phyloP scores from a whole-genome alignment of 2,797 vertebrate genomes.

The Falco columbarius region DNA sequence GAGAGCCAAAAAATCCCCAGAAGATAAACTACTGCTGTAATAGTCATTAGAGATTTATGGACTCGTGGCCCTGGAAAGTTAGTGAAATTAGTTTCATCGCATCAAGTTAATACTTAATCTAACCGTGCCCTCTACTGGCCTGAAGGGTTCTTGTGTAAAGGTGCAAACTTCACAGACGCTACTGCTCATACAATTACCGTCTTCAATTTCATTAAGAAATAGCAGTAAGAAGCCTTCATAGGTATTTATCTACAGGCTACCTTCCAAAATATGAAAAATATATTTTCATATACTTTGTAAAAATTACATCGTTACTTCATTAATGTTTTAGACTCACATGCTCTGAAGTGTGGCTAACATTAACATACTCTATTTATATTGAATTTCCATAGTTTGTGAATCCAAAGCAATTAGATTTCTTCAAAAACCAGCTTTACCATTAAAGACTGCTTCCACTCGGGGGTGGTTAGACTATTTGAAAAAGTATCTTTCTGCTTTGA shows the following conservation, averaged over 20 bases:
- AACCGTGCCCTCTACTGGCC: constrained; percentile 66
- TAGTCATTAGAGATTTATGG: neutral
- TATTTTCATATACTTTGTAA: neutral
- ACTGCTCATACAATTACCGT: neutral
- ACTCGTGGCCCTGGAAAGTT: neutral
- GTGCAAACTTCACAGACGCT: neutral
- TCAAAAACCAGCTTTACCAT: neutral
- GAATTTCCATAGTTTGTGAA: neutral
- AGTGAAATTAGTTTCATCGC: neutral
- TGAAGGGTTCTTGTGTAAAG: neutral
- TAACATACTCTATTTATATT: neutral
- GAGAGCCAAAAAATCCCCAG: neutral
- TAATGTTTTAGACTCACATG: accelerated
- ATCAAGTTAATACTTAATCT: neutral
- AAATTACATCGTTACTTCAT: neutral
- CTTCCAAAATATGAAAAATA: neutral
- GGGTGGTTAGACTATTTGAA: neutral
- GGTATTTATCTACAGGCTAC: neutral
- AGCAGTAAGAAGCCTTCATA: neutral
- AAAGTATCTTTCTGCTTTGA: neutral
- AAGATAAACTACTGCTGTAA: neutral
- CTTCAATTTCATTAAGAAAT: accelerated
- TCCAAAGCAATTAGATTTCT: neutral
- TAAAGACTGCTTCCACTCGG: neutral
- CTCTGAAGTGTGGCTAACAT: neutral